A percentile compares a stretch with the other conserved stretches of the same genome.
phyloP scores from a whole-genome alignment of 2,113 vertebrate species.

The Parus major region DNA sequence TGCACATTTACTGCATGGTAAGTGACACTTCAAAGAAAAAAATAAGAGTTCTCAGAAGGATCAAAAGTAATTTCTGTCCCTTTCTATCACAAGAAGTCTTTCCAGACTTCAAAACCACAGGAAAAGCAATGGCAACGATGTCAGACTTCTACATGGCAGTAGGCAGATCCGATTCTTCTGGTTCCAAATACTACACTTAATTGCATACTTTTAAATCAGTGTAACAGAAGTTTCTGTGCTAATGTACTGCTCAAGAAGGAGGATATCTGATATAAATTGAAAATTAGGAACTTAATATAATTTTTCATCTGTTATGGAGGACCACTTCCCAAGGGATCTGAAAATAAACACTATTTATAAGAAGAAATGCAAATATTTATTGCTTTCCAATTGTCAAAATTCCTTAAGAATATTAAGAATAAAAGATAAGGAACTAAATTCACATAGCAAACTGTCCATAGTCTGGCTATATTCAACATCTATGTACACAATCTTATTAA shows the following conservation, averaged over 20 bases:
- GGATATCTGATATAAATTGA: neutral
- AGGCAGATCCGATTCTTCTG: neutral
- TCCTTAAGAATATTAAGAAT: neutral
- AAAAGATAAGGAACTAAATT: neutral
- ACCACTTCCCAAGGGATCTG: neutral
- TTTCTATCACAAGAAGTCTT: neutral
- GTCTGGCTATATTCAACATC: neutral
- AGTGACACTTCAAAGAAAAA: neutral
- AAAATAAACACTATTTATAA: neutral
- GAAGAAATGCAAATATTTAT: neutral
- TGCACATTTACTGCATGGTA: neutral
- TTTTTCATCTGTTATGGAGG: neutral
- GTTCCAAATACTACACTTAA: neutral
- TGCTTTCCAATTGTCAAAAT: neutral
- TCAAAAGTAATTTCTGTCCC: neutral
- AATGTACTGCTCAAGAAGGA: neutral
- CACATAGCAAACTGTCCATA: neutral
- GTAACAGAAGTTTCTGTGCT: neutral
- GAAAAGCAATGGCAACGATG: neutral
- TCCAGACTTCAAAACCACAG: neutral
- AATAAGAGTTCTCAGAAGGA: neutral
- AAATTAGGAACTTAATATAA: neutral
- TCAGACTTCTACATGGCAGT: neutral
- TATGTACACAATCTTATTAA: neutral
- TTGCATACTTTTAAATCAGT: neutral